A percentile compares a stretch with the other conserved stretches of the same genome.
Evolutionary conservation across 2,797 vertebrate genomes (phyloP).

Genomic region (Alectoris magna): DNA sequence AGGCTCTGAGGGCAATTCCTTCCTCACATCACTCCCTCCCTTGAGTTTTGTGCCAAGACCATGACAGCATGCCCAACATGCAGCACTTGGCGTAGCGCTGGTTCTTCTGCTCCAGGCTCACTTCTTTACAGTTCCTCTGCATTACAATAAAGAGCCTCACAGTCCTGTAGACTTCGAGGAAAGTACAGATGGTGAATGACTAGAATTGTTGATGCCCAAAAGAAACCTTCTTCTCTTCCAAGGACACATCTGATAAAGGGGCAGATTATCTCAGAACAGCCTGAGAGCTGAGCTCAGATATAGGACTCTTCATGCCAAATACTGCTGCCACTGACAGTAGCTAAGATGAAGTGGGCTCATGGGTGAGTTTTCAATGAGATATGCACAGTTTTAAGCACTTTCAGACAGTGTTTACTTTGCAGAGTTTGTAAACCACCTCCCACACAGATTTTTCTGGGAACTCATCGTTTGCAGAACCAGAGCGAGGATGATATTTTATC

Average conservation of each 20-base stretch:
- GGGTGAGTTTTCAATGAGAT: accelerated
- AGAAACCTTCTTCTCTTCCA: background rate
- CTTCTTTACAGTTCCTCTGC: background rate
- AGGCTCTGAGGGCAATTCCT: background rate
- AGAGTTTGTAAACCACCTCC: background rate
- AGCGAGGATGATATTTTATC: background rate
- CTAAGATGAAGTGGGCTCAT: background rate
- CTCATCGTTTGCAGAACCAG: background rate
- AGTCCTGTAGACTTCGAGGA: background rate
- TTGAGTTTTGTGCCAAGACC: background rate
- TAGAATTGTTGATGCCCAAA: background rate
- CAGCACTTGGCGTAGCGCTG: accelerated
- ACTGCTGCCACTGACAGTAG: background rate
- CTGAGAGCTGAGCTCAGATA: background rate
- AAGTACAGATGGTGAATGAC: background rate
- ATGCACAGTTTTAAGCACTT: background rate
- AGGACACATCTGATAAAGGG: background rate
- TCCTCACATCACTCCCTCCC: background rate
- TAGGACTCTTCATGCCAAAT: background rate
- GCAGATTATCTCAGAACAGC: background rate
- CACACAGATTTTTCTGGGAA: background rate
- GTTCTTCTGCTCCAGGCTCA: background rate
- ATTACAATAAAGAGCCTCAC: background rate
- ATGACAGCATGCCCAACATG: accelerated
- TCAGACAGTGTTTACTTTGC: background rate